Evolutionary conservation across 2,113 vertebrate species (phyloP).

Genomic region (Lycaon pictus): DNA sequence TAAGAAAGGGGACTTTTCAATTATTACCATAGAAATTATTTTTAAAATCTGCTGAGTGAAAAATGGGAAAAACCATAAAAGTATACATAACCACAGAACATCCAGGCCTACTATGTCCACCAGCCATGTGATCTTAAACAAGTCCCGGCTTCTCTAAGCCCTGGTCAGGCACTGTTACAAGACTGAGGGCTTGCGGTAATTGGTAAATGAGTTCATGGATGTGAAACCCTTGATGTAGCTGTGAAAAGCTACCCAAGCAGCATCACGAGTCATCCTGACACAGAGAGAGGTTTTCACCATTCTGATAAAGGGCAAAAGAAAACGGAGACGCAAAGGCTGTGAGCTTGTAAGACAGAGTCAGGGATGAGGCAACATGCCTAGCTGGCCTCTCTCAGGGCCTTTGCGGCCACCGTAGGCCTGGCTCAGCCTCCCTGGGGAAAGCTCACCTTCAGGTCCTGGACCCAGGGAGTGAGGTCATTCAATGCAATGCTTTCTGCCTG

Average conservation of each 20-base stretch:
- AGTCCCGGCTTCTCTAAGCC: background rate
- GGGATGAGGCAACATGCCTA: background rate
- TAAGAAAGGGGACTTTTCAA: background rate
- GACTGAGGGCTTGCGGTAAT: too few relatives aligned
- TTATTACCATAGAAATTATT: background rate
- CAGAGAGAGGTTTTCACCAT: background rate
- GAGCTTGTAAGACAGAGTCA: background rate
- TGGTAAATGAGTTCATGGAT: background rate
- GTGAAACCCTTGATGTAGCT: background rate
- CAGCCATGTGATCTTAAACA: background rate
- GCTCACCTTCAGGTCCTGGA: background rate
- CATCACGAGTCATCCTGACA: background rate
- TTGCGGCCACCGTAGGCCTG: accelerated
- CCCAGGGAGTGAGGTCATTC: background rate
- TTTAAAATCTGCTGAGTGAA: background rate
- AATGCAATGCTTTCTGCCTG: background rate
- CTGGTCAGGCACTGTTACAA: accelerated
- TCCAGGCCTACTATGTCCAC: background rate
- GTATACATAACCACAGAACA: background rate
- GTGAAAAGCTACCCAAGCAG: background rate
- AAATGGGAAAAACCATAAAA: background rate
- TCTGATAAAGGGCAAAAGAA: background rate
- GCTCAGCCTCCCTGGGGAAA: background rate
- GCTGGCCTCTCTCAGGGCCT: background rate
- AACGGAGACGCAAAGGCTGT: background rate